Base-by-base conservation (phyloP, 1,140 invertebrate genomes). In the Drosophila truncata region DNA sequence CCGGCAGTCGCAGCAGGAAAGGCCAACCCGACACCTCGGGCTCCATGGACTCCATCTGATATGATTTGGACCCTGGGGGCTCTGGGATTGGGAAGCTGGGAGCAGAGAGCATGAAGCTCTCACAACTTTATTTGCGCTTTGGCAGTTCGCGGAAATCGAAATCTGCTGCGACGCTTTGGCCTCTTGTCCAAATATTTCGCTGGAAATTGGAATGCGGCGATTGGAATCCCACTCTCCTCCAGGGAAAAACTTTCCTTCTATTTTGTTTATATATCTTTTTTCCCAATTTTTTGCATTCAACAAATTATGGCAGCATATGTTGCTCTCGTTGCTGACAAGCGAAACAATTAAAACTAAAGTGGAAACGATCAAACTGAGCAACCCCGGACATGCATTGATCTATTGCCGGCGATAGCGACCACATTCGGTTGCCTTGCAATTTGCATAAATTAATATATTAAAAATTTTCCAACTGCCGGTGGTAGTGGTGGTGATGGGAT, bases 291-390 rank as follows among this genome's bases (percentile, higher is more conserved):
- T 54, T 62, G 62, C 47, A 55, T 70, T 78, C 54, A 74, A 74
- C 73, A 84, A 88, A 90, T 86, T 86, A 61, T 86, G 67, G 35
- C 41, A 69, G 63, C 76, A 75, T 81, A 65, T 72, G 79, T 47
- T 64, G 50, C 37, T 42, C 42, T 46, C 33, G 60, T 42, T 42
- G 25, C 20, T 91, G 83, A 91, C 88, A 91, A 80, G 86, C 67
- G 63, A 88, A 82, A 87, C 88, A 91, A 91, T 91, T 91, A 91
- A 91, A 91, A 81, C 76, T 91, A 91, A 91, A 91, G 88, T 91
- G 88, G 81, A 91, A 91, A 91, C 88, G 88, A 91, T 91, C 88
- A 91, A 91, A 91, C 73, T 71, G 78, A 79, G 73, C 87, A 73
- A 78, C 75, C 85, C 82, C 60, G 58, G 58, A 70, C 60, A 80